Evolutionary conservation across 2,797 vertebrate genomes (phyloP), one percentile per base, ranked within the genome.

Genomic region (Peromyscus aztecus): DNA sequence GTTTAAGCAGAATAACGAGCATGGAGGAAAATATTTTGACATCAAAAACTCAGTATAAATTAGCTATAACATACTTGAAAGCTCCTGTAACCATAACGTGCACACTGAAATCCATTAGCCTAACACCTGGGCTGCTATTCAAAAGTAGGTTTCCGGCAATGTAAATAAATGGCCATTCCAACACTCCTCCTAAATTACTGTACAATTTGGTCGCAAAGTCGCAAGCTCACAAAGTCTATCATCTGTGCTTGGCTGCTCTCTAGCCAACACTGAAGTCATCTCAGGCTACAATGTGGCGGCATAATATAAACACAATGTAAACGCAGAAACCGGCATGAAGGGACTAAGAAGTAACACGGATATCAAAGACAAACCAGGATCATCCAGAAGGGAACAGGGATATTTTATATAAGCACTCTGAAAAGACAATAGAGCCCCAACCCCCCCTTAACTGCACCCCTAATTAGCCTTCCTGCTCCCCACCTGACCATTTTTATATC

Each of bases 1-100:
- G 96, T 98, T 98, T 97, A 94, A 90, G 95, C 91, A 94, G 97
- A 97, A 98, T 98, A 98, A 98, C 75, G 96, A 97, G 96, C 97
- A 98, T 95, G 98, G 98, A 97, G 95, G 94, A 95, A 97, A 97
- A 98, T 82, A 98, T 96, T 98, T 95, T 98, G 98, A 98, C 98
- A 97, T 97, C 85, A 98, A 98, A 97, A 98, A 98, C 92, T 96
- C 98, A 96, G 96, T 93, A 86, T 67, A 98, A 97, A 97, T 98
- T 94, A 98, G 97, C 96, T 96, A 96, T 96, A 97, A 97, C 95
- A 88, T 91, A 96, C 90, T 97, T 97, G 97, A 97, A 97, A 93
- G 87, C 96, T 88, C 94, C 96, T 1, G 61, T 78, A 90, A 73
- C 95, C 95, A 88, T 52, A 98, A 95, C 5, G 7, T 85, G 94